Evolutionary conservation across 30 jellyfish, hydroid and myxozoan species (phyloP).

Genomic region (Turritopsis dohrnii): DNA sequence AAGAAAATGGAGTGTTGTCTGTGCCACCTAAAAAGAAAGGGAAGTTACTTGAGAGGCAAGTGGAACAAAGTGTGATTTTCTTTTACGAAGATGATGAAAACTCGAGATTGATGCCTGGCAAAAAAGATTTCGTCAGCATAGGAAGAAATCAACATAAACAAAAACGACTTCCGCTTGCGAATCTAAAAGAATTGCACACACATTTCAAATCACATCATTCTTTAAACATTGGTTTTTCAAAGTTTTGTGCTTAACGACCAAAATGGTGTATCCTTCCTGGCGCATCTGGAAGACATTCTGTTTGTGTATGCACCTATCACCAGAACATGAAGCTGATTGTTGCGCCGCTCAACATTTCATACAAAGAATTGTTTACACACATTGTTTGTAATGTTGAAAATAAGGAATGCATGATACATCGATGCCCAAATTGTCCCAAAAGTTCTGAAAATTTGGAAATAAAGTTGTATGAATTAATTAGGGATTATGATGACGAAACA

Average conservation of each 20-base stretch:
- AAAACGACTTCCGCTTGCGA: constrained; percentile 36
- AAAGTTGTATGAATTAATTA: constrained; percentile 13
- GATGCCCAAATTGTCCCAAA: no score
- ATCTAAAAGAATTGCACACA: constrained; percentile 38
- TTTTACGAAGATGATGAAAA: constrained; percentile 44
- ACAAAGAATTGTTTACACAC: constrained; percentile 18
- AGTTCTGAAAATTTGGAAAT: not conserved
- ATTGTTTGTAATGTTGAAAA: constrained; percentile 41
- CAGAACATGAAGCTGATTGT: no score
- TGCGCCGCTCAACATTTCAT: no score
- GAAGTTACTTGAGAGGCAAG: not conserved
- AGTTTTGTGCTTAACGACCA: not conserved
- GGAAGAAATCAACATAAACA: constrained; percentile 24
- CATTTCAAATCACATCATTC: constrained; percentile 37
- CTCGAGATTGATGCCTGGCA: constrained; percentile 45
- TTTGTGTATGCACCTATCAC: no score
- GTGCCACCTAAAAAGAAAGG: not conserved
- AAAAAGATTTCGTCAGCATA: constrained; percentile 48
- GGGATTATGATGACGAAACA: constrained; percentile 39
- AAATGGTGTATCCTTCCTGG: constrained; percentile 46
- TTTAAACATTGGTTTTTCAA: constrained; percentile 40
- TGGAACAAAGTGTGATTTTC: not conserved
- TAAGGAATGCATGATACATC: constrained; percentile 55
- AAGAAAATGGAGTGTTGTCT: not conserved
- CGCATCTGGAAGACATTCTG: constrained; percentile 76